Evolutionary conservation across 1,140 invertebrate species (phyloP), one percentile per base, ranked within the genome.

Genomic region (Schmidtea mediterranea): DNA sequence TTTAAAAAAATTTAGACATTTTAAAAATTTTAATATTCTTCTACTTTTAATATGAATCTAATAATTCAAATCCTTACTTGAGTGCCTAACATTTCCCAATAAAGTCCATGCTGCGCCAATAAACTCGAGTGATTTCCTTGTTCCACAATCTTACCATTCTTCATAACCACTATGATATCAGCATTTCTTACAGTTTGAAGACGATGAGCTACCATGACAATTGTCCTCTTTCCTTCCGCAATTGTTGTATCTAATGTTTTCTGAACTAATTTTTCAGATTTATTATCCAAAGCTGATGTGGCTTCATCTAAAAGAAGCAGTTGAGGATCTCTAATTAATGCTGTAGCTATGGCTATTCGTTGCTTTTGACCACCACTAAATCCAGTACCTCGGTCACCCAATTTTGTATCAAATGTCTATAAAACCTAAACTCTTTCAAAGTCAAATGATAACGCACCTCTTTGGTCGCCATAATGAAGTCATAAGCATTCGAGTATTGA

Each of bases 261-360:
- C 49, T 63, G 60, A 12, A 63, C 60, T 24, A 58, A 40, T 15
- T 58, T 59, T 51, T 71, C 70, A 57, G 67, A 71, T 53, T 79
- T 75, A 8, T 78, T 75, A 66, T 87, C 82, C 46, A 87, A 61
- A 0, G 82, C 82, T 1, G 80, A 83, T 0, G 82, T 87, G 0
- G 82, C 82, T 60, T 86, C 82, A 60, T 86, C 82, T 45, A 86
- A 64, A 2, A 87, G 60, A 16, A 83, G 63, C 52, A 82, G 78
- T 52, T 73, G 72, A 0, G 80, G 79, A 56, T 75, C 73, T 46
- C 76, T 63, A 1, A 82, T 72, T 13, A 52, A 22, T 21, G 48
- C 51, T 12, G 40, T 36, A 1, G 49, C 51, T 36, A 37, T 43
- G 21, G n/a, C 12, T 21, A 37, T 49, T 13, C 19, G 18, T 59